Conservation (phyloP, 2,888 invertebrate genomes). For the Parascotia fuliginaria region DNA sequence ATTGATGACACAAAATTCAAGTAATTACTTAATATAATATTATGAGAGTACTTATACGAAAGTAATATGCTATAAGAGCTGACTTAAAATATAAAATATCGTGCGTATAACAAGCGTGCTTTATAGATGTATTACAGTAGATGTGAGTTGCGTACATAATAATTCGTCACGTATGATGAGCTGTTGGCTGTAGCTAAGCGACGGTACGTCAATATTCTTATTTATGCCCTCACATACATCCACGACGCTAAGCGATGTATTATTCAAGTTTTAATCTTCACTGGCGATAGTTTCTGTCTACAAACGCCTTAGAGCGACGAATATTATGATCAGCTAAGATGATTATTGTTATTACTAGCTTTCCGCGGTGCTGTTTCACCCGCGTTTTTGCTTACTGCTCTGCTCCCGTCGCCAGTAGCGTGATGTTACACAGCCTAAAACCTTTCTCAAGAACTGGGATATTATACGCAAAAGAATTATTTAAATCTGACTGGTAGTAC, state of each 20-base stretch:
- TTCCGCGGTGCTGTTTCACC: no score
- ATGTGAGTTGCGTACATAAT: neutral
- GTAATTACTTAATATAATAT: no score
- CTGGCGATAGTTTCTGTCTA: conserved; percentile 40
- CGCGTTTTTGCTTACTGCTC: no score
- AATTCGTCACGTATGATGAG: conserved; percentile 9
- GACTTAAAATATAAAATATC: neutral
- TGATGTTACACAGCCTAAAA: no score
- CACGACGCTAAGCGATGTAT: conserved; percentile 34
- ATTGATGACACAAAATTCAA: no score
- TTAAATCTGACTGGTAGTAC: no score
- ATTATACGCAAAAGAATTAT: no score
- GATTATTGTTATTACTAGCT: conserved; percentile 9
- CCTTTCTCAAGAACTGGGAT: no score
- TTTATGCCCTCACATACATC: conserved; percentile 38
- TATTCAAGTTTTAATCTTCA: conserved; percentile 52
- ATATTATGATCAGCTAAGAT: conserved; percentile 19
- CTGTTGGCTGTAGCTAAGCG: neutral
- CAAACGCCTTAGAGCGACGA: conserved; percentile 30
- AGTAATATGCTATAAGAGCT: no score
- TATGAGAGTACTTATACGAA: no score
- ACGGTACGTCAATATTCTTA: conserved; percentile 44
- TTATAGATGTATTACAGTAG: neutral
- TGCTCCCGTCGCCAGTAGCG: no score
- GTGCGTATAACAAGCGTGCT: no score